These are phyloP conservation scores for Meda fulgida DNA, from an alignment of 2,797 vertebrate genomes.

Conservation along the genomic window DNA sequence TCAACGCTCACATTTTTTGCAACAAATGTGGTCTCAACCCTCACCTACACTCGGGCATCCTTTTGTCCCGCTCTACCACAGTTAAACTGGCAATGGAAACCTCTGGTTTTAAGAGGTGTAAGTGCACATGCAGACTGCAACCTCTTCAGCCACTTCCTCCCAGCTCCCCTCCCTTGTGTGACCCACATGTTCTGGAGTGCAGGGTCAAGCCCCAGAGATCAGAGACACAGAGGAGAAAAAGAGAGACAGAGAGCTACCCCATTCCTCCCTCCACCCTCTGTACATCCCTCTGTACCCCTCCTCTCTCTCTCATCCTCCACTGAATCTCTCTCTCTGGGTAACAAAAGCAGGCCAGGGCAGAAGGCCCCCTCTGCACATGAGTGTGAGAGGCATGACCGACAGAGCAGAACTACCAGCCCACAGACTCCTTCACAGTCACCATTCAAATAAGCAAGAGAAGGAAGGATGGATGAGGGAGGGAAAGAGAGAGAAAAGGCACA, in stretches of 20 bases:
- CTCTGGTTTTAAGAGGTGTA: slow-evolving; percentile 17
- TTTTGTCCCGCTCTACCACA: slow-evolving; percentile 22
- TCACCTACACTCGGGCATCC: slow-evolving; percentile 1
- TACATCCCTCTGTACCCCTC: slow-evolving; percentile 41
- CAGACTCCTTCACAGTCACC: slow-evolving; percentile 69
- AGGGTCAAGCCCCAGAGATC: slow-evolving; percentile 84
- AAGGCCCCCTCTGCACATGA: slow-evolving; percentile 62
- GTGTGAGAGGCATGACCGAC: slow-evolving; percentile 86
- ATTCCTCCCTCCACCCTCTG: slow-evolving; percentile 28
- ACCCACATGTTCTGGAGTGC: slow-evolving; percentile 79
- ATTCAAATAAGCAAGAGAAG: slow-evolving; percentile 49
- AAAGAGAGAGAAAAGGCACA: slow-evolving; percentile 29
- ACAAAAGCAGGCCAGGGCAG: slow-evolving; percentile 64
- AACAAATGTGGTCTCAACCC: neutral
- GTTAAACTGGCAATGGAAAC: slow-evolving; percentile 14
- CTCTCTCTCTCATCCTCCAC: slow-evolving; percentile 42
- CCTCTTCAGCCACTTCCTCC: slow-evolving; percentile 22
- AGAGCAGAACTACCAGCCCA: slow-evolving; percentile 97
- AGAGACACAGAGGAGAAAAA: slow-evolving; percentile 75
- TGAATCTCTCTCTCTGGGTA: slow-evolving; percentile 43
- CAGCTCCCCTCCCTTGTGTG: slow-evolving; percentile 51
- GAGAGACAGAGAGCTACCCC: slow-evolving; percentile 47
- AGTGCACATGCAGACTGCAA: slow-evolving; percentile 14
- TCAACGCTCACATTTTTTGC: neutral
- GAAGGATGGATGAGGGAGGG: slow-evolving; percentile 29